Conservation (phyloP, 2,113 vertebrate species). For the Progne subis region DNA sequence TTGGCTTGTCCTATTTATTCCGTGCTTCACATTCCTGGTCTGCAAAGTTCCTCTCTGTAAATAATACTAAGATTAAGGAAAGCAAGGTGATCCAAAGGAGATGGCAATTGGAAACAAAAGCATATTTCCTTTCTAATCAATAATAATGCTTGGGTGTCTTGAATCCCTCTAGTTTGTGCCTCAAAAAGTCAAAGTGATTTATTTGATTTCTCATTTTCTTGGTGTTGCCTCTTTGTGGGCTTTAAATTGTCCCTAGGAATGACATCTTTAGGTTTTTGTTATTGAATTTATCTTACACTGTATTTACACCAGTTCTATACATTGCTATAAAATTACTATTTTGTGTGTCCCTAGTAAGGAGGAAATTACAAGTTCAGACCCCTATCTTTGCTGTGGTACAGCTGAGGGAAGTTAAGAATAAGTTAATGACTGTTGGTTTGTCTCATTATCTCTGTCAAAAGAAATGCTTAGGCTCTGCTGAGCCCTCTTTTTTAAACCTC, state of each 20-base stretch:
- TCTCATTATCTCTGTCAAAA: neutral
- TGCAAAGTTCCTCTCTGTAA: neutral
- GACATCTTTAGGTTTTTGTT: neutral
- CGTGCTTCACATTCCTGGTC: neutral
- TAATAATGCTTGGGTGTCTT: neutral
- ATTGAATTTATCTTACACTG: neutral
- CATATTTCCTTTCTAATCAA: neutral
- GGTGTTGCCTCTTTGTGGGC: neutral
- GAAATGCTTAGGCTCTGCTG: slow-evolving; percentile 17
- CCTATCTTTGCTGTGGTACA: neutral
- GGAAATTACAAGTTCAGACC: neutral
- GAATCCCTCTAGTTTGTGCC: neutral
- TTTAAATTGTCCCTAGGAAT: neutral
- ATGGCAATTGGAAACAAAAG: neutral
- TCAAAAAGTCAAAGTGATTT: neutral
- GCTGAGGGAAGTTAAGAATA: neutral
- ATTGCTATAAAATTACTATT: neutral
- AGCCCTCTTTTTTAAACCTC: neutral
- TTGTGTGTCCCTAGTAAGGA: neutral
- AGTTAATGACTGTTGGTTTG: neutral
- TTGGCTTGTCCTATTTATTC: neutral
- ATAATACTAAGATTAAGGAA: neutral
- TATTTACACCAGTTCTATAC: neutral
- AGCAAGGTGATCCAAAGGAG: neutral
- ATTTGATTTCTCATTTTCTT: neutral